Evolutionary conservation across 2,797 vertebrate genomes (phyloP).

Genomic region (Ciconia nigra): DNA sequence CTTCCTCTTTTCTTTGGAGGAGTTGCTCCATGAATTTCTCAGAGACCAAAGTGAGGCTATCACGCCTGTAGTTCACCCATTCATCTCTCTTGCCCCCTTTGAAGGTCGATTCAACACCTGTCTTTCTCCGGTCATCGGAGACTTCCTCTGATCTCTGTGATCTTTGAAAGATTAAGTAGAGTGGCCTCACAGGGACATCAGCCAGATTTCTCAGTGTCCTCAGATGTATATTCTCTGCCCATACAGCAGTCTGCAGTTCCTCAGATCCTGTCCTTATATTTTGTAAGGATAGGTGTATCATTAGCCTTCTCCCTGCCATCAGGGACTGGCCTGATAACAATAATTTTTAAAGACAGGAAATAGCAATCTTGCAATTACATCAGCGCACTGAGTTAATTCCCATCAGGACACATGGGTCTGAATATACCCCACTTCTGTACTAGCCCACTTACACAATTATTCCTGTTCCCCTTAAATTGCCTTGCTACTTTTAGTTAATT

Average conservation of each 20-base stretch:
- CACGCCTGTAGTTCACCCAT: background rate
- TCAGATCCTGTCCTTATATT: background rate
- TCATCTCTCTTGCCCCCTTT: background rate
- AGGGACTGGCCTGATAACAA: background rate
- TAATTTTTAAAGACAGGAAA: background rate
- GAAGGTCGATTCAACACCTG: background rate
- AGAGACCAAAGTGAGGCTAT: background rate
- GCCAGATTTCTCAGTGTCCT: background rate
- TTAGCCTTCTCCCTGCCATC: background rate
- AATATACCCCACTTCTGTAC: background rate
- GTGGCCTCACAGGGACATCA: background rate
- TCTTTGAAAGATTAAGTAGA: background rate
- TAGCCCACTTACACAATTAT: background rate
- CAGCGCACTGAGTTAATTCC: background rate
- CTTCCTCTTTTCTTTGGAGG: background rate
- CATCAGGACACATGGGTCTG: background rate
- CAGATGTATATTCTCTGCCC: background rate
- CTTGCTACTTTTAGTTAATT: background rate
- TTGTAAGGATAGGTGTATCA: fast-evolving
- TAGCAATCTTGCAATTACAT: background rate
- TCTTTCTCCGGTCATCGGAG: background rate
- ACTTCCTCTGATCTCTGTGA: background rate
- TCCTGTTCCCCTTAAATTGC: background rate
- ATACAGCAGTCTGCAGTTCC: background rate
- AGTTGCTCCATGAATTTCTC: background rate